phyloP scores from a whole-genome alignment of 37 sponge, comb jelly and placozoan genomes.

The Ianthella basta region DNA sequence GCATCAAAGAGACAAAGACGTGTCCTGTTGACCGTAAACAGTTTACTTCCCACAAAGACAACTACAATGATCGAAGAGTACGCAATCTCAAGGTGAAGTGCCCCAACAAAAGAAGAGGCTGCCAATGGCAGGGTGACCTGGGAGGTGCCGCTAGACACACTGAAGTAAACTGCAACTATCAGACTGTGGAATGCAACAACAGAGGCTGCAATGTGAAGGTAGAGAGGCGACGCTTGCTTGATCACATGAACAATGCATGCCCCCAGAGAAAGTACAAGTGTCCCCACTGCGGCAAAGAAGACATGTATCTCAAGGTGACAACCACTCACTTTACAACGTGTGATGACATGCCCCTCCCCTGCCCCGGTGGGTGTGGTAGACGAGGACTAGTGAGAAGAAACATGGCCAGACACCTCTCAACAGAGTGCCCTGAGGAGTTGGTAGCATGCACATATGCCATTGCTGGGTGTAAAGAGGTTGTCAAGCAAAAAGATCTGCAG shows the following conservation, averaged over 20 bases:
- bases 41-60: too few relatives aligned
- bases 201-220: neutral
- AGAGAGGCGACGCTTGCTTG: neutral
- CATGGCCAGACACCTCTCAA: constrained; percentile 14
- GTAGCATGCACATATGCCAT: constrained; percentile 51
- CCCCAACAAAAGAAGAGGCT: too few relatives aligned
- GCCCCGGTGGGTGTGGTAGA: constrained; percentile 12
- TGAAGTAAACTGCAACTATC: neutral
- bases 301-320: neutral
- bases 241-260: constrained; percentile 8
- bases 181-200: constrained; percentile 6
- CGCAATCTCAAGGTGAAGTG: too few relatives aligned
- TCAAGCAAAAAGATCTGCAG: neutral
- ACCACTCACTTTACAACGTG: neutral
- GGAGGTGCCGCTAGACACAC: too few relatives aligned
- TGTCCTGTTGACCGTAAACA: neutral
- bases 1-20: too few relatives aligned
- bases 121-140: too few relatives aligned
- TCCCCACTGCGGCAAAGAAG: constrained; percentile 21
- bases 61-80: too few relatives aligned
- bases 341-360: constrained; percentile 10
- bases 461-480: constrained; percentile 46
- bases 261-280: neutral
- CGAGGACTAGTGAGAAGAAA: constrained; percentile 3
- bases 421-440: constrained; percentile 26